A percentile compares a stretch with the other conserved stretches of the same genome.
phyloP scores from a whole-genome alignment of 2,888 invertebrate genomes.

The Eupithecia pulchellata region DNA sequence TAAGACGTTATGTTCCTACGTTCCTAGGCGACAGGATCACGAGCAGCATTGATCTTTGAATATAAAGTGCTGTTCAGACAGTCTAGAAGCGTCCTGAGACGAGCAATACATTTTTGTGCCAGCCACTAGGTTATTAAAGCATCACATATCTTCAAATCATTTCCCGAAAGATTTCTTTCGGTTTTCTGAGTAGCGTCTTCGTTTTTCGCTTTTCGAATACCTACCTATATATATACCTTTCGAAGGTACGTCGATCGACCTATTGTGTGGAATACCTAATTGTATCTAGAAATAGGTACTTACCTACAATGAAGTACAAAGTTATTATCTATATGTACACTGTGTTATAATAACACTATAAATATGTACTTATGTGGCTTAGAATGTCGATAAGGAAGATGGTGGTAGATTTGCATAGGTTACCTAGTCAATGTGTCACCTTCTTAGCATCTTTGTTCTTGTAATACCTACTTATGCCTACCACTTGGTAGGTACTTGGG shows the following conservation, averaged over 20 bases:
- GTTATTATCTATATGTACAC: too few relatives aligned
- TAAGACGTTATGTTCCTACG: neutral
- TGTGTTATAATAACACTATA: too few relatives aligned
- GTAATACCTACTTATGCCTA: neutral
- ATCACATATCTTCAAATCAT: neutral
- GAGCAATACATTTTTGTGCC: neutral
- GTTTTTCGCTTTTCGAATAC: too few relatives aligned
- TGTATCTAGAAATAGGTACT: too few relatives aligned
- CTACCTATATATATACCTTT: too few relatives aligned
- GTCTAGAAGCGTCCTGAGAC: constrained; percentile 17
- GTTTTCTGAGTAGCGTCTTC: too few relatives aligned
- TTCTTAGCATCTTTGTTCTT: neutral
- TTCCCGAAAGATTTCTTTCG: neutral
- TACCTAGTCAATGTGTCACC: constrained; percentile 12
- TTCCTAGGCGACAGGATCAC: constrained; percentile 39
- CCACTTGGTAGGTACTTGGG: too few relatives aligned
- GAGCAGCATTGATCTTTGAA: constrained; percentile 38
- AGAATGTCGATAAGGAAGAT: constrained; percentile 7
- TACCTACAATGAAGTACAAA: too few relatives aligned
- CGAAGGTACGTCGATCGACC: too few relatives aligned
- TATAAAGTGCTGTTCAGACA: constrained; percentile 28
- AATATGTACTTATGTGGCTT: neutral
- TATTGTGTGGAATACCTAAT: too few relatives aligned
- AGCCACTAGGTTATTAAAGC: neutral
- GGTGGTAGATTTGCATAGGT: constrained; percentile 11